Evolutionary conservation across 2,113 vertebrate species (phyloP).

Genomic region (Tinamus guttatus): DNA sequence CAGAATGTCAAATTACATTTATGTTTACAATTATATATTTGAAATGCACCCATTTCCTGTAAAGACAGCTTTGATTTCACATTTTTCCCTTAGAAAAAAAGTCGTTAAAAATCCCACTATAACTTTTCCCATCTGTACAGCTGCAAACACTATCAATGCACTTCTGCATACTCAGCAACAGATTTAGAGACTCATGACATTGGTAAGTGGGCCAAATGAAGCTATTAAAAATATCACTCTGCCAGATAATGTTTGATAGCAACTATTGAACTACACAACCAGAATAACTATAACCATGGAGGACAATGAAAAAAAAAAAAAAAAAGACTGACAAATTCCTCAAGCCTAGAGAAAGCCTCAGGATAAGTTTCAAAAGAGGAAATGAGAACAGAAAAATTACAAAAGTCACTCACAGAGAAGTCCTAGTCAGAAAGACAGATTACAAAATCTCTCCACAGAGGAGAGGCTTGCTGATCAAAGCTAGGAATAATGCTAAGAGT

Average conservation of each 20-base stretch:
- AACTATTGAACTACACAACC: background rate
- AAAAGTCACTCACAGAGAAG: background rate
- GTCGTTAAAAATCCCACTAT: background rate
- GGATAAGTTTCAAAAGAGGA: background rate
- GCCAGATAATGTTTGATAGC: constrained; percentile 4
- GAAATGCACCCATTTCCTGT: background rate
- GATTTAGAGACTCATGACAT: constrained; percentile 32
- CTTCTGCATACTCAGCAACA: constrained; percentile 20
- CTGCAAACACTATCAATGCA: background rate
- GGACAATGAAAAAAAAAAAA: constrained; percentile 12
- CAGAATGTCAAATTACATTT: constrained; percentile 6
- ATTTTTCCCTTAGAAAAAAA: background rate
- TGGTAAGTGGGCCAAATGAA: constrained; percentile 21
- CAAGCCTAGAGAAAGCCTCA: background rate
- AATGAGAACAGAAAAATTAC: background rate
- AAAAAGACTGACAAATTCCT: constrained; percentile 35
- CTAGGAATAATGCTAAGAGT: background rate
- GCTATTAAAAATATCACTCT: constrained; percentile 20
- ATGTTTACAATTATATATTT: background rate
- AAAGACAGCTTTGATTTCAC: background rate
- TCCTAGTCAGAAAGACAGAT: background rate
- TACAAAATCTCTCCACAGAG: background rate
- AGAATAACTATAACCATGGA: constrained; percentile 11
- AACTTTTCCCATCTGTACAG: background rate
- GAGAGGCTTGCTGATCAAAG: background rate